Evolutionary conservation across 2,797 vertebrate genomes (phyloP).

Genomic region (Esox masquinongy): DNA sequence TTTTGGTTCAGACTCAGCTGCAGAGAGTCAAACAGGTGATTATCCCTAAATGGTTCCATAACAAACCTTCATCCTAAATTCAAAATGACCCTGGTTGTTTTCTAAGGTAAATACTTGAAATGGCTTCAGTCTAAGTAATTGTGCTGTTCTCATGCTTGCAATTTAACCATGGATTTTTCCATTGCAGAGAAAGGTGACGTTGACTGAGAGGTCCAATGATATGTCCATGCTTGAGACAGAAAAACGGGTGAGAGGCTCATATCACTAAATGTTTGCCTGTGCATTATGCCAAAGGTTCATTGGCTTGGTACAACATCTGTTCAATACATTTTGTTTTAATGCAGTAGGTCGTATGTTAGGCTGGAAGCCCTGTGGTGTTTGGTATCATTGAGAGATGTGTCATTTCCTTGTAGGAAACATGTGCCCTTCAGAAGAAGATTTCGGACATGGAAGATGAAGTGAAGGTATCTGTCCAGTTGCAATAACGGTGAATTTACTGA

Average conservation of each 20-base stretch:
- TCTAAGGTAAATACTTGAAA: neutral
- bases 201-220: conserved; percentile 42
- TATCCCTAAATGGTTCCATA: neutral
- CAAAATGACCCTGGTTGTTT: neutral
- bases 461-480: conserved; percentile 77
- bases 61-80: neutral
- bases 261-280: neutral
- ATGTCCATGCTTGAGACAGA: conserved; percentile 84
- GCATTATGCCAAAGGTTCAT: neutral
- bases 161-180: neutral
- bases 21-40: conserved; percentile 85
- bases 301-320: neutral
- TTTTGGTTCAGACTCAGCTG: conserved; percentile 83
- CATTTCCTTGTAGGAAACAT: conserved; percentile 77
- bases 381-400: conserved; percentile 15
- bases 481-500: conserved; percentile 5
- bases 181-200: neutral
- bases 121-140: no score
- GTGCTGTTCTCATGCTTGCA: neutral
- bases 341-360: neutral
- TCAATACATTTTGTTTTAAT: conserved; percentile 13
- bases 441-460: conserved; percentile 93
- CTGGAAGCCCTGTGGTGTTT: neutral
- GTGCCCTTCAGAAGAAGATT: conserved; percentile 86
- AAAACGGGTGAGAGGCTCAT: conserved; percentile 77